Base-by-base conservation (phyloP, 2,113 vertebrate species). In the Thermophis baileyi region DNA sequence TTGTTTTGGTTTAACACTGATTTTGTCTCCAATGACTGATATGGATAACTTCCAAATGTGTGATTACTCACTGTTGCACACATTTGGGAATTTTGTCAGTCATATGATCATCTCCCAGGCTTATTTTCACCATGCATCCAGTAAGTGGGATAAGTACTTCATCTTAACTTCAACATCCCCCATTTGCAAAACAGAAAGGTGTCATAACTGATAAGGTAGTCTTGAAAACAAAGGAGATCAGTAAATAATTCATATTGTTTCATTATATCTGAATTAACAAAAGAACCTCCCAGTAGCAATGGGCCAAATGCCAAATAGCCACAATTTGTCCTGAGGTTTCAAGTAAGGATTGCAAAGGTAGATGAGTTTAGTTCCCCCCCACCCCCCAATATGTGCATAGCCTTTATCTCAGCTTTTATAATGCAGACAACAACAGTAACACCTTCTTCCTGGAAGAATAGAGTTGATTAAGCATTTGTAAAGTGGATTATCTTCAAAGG, bases 321-420 rank as follows among this genome's bases (percentile, higher is more conserved):
- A 57, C 30, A 93, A 90, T 87, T 90, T 63, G 35, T 81, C 54
- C 53, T 63, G 40, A 89, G 30, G n/a, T 55, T n/a, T 89, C 51
- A 46, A 57, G 35, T 85, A 53, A 49, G 53, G 95, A 44, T 25
- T 93, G 96, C 95, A 96, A 95, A 86, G 54, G 88, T 96, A 96
- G 90, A 93, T 94, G 94, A 57, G 55, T 3, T 57, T 57, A 25
- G 55, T 16, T 55, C 22, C 54, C 16, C 54, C 20, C 54, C 1
- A 22, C 55, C 8, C 8, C 24, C 7, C 95, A 94, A 95, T 93
- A 94, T 47, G 87, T 95, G 94, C 95, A 47, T 25, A 50, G 92
- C 93, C 95, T 95, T 91, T 51, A 94, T 95, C 95, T 95, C 94
- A 95, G 90, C 94, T 91, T 46, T 92, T 92, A 94, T 94, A 95